Conservation (phyloP, 1,140 invertebrate genomes). For the Venturia canescens region DNA sequence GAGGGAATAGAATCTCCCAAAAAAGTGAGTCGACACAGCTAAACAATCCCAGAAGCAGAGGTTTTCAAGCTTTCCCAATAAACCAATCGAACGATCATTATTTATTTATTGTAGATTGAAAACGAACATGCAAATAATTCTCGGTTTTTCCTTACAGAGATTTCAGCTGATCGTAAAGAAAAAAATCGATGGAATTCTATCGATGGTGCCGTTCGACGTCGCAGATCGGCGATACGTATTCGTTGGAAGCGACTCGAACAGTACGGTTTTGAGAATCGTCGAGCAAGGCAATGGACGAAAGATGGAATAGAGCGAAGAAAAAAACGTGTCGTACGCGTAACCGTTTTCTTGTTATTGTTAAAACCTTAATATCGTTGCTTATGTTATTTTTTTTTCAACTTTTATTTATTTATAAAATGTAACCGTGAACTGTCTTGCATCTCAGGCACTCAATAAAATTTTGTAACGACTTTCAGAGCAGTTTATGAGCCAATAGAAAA, state of each 20-base stretch:
- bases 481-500: constrained; percentile 1
- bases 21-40: too few species aligned
- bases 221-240: constrained; percentile 58
- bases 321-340: background rate
- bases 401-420: constrained; percentile 4
- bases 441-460: constrained; percentile 1
- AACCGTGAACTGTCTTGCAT: background rate
- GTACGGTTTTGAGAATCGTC: constrained; percentile 58
- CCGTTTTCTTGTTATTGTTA: background rate
- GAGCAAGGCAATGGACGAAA: constrained; percentile 52
- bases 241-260: constrained; percentile 54
- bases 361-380: background rate
- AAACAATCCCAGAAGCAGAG: too few species aligned
- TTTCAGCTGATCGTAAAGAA: constrained; percentile 58
- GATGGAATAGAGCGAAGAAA: background rate
- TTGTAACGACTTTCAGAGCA: background rate
- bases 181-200: constrained; percentile 55
- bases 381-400: background rate
- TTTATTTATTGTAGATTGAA: too few species aligned
- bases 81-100: too few species aligned
- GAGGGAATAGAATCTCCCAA: too few species aligned
- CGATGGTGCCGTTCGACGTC: constrained; percentile 58
- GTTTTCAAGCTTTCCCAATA: too few species aligned
- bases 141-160: constrained; percentile 58
- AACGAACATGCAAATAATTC: constrained; percentile 27